Evolutionary conservation across 2,113 vertebrate genomes (phyloP), one percentile per base, ranked within the genome.

Genomic region (Chlorodrepanis virens): DNA sequence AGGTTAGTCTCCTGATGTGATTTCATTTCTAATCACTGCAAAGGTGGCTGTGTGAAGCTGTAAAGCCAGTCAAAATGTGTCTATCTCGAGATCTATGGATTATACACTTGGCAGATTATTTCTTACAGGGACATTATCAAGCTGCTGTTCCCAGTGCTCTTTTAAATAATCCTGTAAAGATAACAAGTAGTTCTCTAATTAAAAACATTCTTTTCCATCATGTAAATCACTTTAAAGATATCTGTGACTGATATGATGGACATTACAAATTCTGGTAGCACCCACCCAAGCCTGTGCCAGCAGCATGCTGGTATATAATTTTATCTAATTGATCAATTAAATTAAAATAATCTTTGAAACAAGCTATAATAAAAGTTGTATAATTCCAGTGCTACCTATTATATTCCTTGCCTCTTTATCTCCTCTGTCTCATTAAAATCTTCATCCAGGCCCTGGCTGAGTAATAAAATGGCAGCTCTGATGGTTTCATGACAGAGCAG

Each of bases 291-390:
- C 70, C 84, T 29, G 6, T 65, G 95, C 94, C 97, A 97, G 42
- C 70, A 83, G 64, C 78, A 87, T 1, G 2, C 44, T 47, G 61
- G 83, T 75, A 77, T 77, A 90, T 95, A 91, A 96, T 97, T 97
- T 96, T 82, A 96, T 90, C 94, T 97, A 97, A 97, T 93, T 96
- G 96, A 97, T 96, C 95, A 95, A 97, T 97, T 98, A 97, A 97
- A 97, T 92, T 85, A 95, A 90, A 96, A 97, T 96, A 96, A 98
- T 95, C 61, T 96, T 96, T 97, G 93, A 97, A 98, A 94, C 65
- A 81, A 91, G 92, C 93, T 88, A 35, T 94, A 95, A 93, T 86
- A 96, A 89, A 82, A 94, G 78, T 81, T 91, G 87, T 33, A 82
- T 89, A 91, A 96, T 94, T 97, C 82, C 94, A 91, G 92, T 25